These are phyloP conservation scores for Noturus placidus DNA, from an alignment of 2,113 vertebrate species.

Conservation along the genomic window DNA sequence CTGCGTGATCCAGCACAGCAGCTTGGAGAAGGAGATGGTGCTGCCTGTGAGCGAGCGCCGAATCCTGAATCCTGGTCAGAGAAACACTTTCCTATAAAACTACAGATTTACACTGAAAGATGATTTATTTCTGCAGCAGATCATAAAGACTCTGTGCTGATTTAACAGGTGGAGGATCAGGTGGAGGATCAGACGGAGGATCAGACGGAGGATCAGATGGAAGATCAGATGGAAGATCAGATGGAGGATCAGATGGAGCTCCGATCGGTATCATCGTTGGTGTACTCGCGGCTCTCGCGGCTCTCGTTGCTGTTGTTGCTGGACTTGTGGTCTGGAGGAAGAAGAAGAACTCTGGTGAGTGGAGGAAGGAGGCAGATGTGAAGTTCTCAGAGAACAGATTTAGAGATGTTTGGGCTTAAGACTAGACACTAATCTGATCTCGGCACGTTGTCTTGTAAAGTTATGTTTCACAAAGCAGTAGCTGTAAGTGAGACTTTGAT, in stretches of 20 bases:
- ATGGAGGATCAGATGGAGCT: neutral
- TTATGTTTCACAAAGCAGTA: neutral
- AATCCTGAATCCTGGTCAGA: too few relatives aligned
- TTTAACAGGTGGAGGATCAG: neutral
- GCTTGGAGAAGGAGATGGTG: too few relatives aligned
- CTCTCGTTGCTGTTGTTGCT: neutral
- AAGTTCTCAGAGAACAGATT: neutral
- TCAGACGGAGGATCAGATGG: neutral
- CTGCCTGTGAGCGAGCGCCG: too few relatives aligned
- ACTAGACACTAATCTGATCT: neutral
- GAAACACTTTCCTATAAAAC: too few relatives aligned
- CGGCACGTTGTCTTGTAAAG: too few relatives aligned
- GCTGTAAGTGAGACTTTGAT: too few relatives aligned
- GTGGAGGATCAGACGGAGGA: neutral
- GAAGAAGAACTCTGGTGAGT: too few relatives aligned
- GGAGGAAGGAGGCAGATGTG: too few relatives aligned
- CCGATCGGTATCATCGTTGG: neutral
- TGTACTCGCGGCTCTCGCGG: neutral
- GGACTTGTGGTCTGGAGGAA: neutral
- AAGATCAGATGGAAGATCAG: neutral
- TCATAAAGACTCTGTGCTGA: too few relatives aligned
- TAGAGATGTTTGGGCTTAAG: neutral
- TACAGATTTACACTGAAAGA: too few relatives aligned
- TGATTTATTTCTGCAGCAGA: too few relatives aligned
- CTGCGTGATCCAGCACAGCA: neutral